These are phyloP conservation scores for Rhyacichthys aspro DNA, from an alignment of 2,797 vertebrate genomes.

Conservation along the genomic window DNA sequence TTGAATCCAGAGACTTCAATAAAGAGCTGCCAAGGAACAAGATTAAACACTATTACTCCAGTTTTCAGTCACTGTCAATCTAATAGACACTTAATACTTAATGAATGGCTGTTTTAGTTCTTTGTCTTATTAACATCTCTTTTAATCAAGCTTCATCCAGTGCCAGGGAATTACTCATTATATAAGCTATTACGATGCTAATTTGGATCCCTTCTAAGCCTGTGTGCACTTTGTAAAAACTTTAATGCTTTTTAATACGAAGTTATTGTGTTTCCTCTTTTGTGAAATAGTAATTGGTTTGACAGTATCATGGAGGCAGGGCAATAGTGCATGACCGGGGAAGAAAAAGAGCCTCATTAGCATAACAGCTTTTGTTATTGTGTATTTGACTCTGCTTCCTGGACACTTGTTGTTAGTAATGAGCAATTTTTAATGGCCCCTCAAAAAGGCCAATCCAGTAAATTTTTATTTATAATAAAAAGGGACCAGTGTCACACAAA, in stretches of 20 bases:
- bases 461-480: no score
- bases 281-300: neutral
- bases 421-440: no score
- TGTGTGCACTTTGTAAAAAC: slow-evolving; percentile 7
- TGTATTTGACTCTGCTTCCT: neutral
- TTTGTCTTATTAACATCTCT: slow-evolving; percentile 11
- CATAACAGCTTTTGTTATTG: neutral
- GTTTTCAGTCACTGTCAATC: slow-evolving; percentile 13
- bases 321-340: slow-evolving; percentile 8
- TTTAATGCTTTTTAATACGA: neutral
- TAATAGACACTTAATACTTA: neutral
- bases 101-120: neutral
- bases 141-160: slow-evolving; percentile 7
- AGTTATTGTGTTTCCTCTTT: slow-evolving; percentile 3
- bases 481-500: no score
- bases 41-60: slow-evolving; percentile 19
- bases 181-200: slow-evolving; percentile 29
- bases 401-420: slow-evolving; percentile 3
- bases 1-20: slow-evolving; percentile 28
- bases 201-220: slow-evolving; percentile 20
- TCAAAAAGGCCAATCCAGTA: no score
- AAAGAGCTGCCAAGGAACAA: slow-evolving; percentile 14
- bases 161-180: neutral
- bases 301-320: slow-evolving; percentile 3
- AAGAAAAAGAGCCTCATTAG: slow-evolving; percentile 19